Evolutionary conservation across 2,797 vertebrate genomes (phyloP).

Genomic region (Pelobates cultripes): DNA sequence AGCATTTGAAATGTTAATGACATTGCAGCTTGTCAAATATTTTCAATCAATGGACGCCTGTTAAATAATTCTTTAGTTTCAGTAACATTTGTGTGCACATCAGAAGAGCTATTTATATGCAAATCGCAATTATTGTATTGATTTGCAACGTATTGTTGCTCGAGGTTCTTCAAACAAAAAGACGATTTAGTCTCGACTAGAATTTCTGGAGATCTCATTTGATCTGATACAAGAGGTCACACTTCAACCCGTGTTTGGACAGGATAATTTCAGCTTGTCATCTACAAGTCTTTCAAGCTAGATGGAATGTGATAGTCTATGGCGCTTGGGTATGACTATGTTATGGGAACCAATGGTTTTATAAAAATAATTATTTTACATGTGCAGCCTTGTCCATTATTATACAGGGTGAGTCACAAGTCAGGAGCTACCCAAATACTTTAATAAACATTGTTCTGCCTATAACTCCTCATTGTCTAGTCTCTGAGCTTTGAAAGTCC

Average conservation of each 20-base stretch:
- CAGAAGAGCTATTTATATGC: conserved; percentile 50
- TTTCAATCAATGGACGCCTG: conserved; percentile 30
- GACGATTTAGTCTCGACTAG: conserved; percentile 19
- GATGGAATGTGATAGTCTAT: neutral
- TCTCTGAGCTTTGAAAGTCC: too few species aligned
- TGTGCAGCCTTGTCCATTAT: too few species aligned
- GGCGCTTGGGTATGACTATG: too few species aligned
- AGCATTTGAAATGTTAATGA: conserved; percentile 42
- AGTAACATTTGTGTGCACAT: conserved; percentile 21
- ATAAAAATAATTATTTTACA: too few species aligned
- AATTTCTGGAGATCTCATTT: conserved; percentile 17
- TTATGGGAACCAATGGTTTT: too few species aligned
- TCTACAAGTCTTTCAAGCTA: conserved; percentile 7
- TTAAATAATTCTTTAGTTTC: conserved; percentile 41
- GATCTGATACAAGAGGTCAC: neutral
- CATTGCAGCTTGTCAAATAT: conserved; percentile 13
- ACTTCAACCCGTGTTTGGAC: neutral
- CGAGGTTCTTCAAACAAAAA: conserved; percentile 25
- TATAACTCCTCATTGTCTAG: too few species aligned
- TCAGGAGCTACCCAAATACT: too few species aligned
- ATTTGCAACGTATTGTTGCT: conserved; percentile 11
- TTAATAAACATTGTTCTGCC: too few species aligned
- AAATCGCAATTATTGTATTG: conserved; percentile 28
- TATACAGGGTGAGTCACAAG: too few species aligned
- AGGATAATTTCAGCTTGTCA: conserved; percentile 4